Base-by-base conservation (phyloP, 2,797 vertebrate genomes). In the Darevskia nairensis region DNA sequence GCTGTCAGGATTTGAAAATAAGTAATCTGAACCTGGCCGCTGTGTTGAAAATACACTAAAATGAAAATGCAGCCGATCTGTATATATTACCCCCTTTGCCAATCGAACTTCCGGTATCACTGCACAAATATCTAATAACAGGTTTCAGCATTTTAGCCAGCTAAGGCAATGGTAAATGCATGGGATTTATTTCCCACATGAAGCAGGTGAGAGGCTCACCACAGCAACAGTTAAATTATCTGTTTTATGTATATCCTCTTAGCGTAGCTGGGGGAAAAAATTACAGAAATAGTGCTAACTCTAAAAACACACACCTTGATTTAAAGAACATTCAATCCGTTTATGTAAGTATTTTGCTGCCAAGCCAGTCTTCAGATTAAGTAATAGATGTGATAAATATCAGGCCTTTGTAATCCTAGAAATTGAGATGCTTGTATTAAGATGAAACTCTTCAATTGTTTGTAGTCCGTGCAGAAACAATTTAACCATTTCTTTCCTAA, bases 1-100 rank as follows among this genome's bases (percentile, higher is more conserved):
- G 96, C 95, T 92, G 93, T 92, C 95, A 94, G 87, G 78, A 39
- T 85, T 93, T 92, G 94, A 94, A 92, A 96, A 94, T 92, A 94
- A 95, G 93, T 91, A 91, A 94, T 95, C 83, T 95, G 93, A 94
- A 68, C 92, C 76, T 50, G 32, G 64, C n/a, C 85, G 86, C 90
- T 88, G 75, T 71, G 85, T 55, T 90, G 92, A 86, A 90, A 86
- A 94, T 46, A 72, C 86, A 91, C 90, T 76, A 92, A 94, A 91
- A 86, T 93, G 90, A 93, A 93, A 94, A 93, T 46, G 69, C 86
- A 91, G 90, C 88, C 55, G 91, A 78, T 82, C 91, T 85, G 0
- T 3, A 9, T 9, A 19, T 1, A 29, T 41, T 86, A 83, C 69
- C 3, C 89, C 85, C 76, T 92, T 84, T 82, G 84, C 81, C 84